These are phyloP conservation scores for Erebia epiphron DNA, from an alignment of 2,888 invertebrate genomes.

Conservation along the genomic window DNA sequence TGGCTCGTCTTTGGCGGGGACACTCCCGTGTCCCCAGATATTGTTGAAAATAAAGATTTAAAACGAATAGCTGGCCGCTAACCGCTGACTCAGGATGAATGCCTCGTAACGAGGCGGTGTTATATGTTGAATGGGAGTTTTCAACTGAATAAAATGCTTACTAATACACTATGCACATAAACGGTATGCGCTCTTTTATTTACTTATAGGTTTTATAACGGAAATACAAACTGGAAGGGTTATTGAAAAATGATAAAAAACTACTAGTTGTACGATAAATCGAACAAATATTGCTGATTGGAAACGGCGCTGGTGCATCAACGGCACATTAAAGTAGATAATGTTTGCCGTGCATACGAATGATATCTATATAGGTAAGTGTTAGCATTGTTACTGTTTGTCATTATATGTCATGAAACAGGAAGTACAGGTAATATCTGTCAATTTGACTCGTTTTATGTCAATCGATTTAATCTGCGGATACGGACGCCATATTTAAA, in stretches of 20 bases:
- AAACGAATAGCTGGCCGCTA: slow-evolving; percentile 37
- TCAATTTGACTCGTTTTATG: no score
- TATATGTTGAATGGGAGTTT: slow-evolving; percentile 55
- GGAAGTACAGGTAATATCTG: no score
- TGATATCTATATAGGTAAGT: no score
- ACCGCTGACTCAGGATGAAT: slow-evolving; percentile 60
- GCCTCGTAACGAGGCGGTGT: slow-evolving; percentile 67
- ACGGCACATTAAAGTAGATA: no score
- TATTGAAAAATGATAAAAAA: slow-evolving; percentile 21
- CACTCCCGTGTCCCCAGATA: no score
- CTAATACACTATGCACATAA: slow-evolving; percentile 30
- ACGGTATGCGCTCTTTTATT: slow-evolving; percentile 29
- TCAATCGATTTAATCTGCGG: no score
- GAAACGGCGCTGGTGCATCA: no score
- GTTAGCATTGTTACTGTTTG: no score
- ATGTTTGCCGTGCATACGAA: no score
- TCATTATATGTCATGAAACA: no score
- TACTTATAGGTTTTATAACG: neutral
- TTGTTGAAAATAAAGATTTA: slow-evolving; percentile 19
- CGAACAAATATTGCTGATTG: neutral
- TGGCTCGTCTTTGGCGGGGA: no score
- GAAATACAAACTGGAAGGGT: slow-evolving; percentile 15
- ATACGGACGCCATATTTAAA: no score
- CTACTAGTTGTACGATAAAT: neutral
- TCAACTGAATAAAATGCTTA: slow-evolving; percentile 45